Conservation (phyloP, 2,888 invertebrate genomes). For the Brachynemurus nebulosus region DNA sequence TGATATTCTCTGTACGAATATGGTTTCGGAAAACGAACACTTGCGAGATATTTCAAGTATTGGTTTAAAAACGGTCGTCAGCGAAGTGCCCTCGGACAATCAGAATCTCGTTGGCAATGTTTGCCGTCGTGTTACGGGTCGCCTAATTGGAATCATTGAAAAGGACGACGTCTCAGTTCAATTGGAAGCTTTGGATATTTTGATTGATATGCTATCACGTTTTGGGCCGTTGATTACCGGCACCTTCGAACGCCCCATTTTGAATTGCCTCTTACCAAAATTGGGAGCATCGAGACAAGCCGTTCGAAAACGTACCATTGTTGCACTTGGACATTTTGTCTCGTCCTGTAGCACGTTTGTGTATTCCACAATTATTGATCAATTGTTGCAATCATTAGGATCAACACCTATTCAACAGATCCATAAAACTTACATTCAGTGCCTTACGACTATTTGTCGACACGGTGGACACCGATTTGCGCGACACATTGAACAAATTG, state of each 20-base stretch:
- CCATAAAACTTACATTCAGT: conserved; percentile 84
- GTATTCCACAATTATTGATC: conserved; percentile 82
- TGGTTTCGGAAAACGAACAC: conserved; percentile 95
- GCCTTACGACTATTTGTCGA: conserved; percentile 85
- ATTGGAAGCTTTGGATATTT: conserved; percentile 90
- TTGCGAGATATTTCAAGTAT: conserved; percentile 95
- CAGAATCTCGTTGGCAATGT: conserved; percentile 82
- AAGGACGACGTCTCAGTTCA: conserved; percentile 96
- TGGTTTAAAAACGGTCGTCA: conserved; percentile 95
- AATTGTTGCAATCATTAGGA: conserved; percentile 70
- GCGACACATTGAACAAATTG: conserved; percentile 84
- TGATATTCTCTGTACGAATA: conserved; percentile 90
- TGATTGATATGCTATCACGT: conserved; percentile 83
- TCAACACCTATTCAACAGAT: conserved; percentile 43
- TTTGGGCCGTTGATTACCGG: conserved; percentile 81
- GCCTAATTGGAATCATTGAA: conserved; percentile 70
- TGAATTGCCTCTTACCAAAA: conserved; percentile 82
- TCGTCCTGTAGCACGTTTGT: conserved; percentile 77
- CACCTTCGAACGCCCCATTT: conserved; percentile 72
- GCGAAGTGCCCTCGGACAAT: conserved; percentile 79
- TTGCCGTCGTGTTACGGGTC: conserved; percentile 87
- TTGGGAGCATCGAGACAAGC: conserved; percentile 84
- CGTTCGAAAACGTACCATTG: conserved; percentile 91
- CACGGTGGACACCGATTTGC: conserved; percentile 93
- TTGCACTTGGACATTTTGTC: conserved; percentile 77